Evolutionary conservation across 2,888 invertebrate species (phyloP).

Genomic region (Sarcophaga rosellei): DNA sequence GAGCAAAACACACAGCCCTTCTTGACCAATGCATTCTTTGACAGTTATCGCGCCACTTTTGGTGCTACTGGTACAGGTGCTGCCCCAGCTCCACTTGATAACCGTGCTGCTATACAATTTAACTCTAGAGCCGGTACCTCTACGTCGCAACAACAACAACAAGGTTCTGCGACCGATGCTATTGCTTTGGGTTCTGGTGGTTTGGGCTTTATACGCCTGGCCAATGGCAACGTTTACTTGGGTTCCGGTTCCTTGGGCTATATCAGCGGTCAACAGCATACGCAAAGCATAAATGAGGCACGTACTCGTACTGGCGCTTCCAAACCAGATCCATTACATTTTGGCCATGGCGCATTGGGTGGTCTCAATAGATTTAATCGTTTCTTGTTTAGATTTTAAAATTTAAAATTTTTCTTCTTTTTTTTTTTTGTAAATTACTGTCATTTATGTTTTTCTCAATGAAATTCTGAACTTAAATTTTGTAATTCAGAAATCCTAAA

Average conservation of each 20-base stretch:
- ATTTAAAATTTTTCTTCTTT: neutral
- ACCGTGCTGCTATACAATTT: conserved; percentile 70
- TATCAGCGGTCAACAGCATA: conserved; percentile 77
- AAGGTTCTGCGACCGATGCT: conserved; percentile 68
- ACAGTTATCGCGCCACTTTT: conserved; percentile 74
- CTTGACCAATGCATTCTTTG: conserved; percentile 74
- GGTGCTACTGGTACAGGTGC: conserved; percentile 70
- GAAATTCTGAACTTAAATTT: no score
- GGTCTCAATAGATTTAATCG: conserved; percentile 56
- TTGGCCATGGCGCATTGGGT: conserved; percentile 78
- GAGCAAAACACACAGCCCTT: conserved; percentile 75
- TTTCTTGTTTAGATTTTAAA: conserved; percentile 60
- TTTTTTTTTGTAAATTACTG: no score
- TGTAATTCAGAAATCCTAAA: no score
- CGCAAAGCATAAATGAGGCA: conserved; percentile 74
- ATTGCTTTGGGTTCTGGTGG: conserved; percentile 81
- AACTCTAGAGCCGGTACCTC: conserved; percentile 72
- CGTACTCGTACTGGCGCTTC: conserved; percentile 77
- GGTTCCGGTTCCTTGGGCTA: conserved; percentile 81
- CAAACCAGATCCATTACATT: conserved; percentile 77
- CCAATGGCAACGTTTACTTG: conserved; percentile 80
- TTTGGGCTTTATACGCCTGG: conserved; percentile 79
- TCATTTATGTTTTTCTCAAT: no score
- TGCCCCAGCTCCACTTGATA: conserved; percentile 42
- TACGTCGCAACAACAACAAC: conserved; percentile 71